A percentile compares a stretch with the other conserved stretches of the same genome.
phyloP scores from a whole-genome alignment of 2,113 vertebrate genomes.

The Aspidoscelis tigris region DNA sequence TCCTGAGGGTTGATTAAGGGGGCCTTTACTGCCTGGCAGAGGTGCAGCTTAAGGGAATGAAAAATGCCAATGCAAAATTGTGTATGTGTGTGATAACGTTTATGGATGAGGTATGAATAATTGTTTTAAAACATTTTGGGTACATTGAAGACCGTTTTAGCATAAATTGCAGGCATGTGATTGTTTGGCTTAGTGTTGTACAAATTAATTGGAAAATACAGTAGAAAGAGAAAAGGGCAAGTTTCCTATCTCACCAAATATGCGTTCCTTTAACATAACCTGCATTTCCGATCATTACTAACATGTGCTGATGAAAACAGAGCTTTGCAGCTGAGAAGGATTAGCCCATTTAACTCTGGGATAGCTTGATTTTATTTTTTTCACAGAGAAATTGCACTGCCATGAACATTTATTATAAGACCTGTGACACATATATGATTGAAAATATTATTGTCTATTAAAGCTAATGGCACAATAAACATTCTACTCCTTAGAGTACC shows the following conservation, averaged over 20 bases:
- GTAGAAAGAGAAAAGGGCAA: background rate
- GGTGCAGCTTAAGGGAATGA: background rate
- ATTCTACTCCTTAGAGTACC: background rate
- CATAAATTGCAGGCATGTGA: rapidly evolving
- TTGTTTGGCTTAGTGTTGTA: background rate
- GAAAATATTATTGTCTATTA: background rate
- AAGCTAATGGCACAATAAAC: background rate
- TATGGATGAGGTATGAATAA: background rate
- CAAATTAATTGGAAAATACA: background rate
- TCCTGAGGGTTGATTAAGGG: too few species aligned
- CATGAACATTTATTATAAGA: background rate
- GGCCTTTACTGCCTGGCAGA: too few species aligned
- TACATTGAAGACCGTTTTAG: too few species aligned
- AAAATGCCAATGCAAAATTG: background rate
- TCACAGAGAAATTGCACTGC: slow-evolving; percentile 29
- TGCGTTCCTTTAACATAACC: background rate
- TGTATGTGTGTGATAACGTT: background rate
- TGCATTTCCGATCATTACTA: background rate
- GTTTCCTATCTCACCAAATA: background rate
- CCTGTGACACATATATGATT: background rate
- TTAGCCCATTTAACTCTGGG: background rate
- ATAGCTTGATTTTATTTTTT: slow-evolving; percentile 3
- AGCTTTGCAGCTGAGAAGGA: background rate
- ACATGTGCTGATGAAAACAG: background rate
- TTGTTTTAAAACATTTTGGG: background rate